These are phyloP conservation scores for Eucera pruinosa DNA, from an alignment of 2,888 invertebrate genomes.

Conservation along the genomic window DNA sequence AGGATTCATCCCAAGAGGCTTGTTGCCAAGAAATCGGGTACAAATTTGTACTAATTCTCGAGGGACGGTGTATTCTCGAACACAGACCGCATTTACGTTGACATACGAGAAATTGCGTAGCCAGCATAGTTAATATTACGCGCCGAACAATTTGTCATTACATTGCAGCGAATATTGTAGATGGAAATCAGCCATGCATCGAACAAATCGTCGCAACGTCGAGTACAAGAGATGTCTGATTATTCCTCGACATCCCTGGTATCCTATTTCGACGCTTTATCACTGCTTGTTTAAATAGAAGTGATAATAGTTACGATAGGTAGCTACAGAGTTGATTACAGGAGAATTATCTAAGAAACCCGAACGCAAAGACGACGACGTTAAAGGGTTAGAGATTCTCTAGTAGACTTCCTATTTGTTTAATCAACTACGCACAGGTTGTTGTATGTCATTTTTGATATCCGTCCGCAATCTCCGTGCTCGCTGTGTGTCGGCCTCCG, in stretches of 20 bases:
- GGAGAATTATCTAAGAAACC: background rate
- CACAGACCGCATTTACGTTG: no score
- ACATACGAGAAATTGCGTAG: background rate
- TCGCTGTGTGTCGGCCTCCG: conserved; percentile 14
- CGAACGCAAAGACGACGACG: background rate
- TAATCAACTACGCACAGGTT: conserved; percentile 6
- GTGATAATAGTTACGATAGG: conserved; percentile 8
- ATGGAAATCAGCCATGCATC: background rate
- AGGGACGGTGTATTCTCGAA: no score
- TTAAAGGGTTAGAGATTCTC: background rate
- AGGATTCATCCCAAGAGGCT: no score
- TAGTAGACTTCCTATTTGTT: background rate
- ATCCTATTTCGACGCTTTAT: conserved; percentile 15
- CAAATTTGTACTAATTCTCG: no score
- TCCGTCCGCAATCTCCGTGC: conserved; percentile 26
- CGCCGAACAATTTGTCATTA: conserved; percentile 2
- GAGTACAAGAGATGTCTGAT: conserved; percentile 10
- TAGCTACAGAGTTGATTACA: no score
- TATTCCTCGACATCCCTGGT: background rate
- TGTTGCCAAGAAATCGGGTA: no score
- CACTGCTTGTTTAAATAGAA: conserved; percentile 35
- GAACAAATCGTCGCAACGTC: background rate
- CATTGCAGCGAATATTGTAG: background rate
- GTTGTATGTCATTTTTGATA: conserved; percentile 32
- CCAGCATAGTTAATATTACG: conserved; percentile 48